phyloP scores from a whole-genome alignment of 2,113 vertebrate genomes.

The Polypterus bichir region DNA sequence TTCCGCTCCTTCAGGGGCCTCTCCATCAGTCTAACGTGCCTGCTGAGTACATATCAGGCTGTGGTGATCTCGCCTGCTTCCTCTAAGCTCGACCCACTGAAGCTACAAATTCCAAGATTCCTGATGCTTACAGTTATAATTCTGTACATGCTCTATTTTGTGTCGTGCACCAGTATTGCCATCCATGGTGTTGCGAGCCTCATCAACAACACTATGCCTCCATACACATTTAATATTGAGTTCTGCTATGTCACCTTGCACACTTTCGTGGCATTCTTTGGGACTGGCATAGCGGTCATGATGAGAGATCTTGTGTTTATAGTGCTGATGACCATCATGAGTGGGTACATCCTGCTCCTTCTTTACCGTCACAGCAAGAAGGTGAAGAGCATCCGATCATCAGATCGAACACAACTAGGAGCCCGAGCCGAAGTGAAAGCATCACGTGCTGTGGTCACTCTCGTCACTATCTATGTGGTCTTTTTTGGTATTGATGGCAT shows the following conservation, averaged over 20 bases:
- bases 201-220: slow-evolving; percentile 5
- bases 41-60: slow-evolving; percentile 15
- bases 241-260: slow-evolving; percentile 16
- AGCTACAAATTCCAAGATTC: neutral
- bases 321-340: slow-evolving; percentile 11
- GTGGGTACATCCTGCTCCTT: slow-evolving; percentile 12
- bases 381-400: slow-evolving; percentile 14
- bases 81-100: slow-evolving; percentile 3
- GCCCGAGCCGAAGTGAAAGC: slow-evolving; percentile 1
- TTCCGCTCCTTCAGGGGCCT: slow-evolving; percentile 16
- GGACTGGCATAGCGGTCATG: slow-evolving; percentile 8
- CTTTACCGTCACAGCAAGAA: slow-evolving; percentile 7
- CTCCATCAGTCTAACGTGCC: slow-evolving; percentile 17
- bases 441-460: no score
- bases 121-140: slow-evolving; percentile 2
- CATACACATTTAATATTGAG: slow-evolving; percentile 12
- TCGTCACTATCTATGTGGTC: no score
- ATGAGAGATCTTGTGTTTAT: slow-evolving; percentile 15
- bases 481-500: no score
- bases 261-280: slow-evolving; percentile 4
- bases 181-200: slow-evolving; percentile 5
- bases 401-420: slow-evolving; percentile 2
- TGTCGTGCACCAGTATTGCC: slow-evolving; percentile 3
- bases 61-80: slow-evolving; percentile 6
- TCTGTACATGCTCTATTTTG: neutral